phyloP scores from a whole-genome alignment of 2,888 invertebrate species.

The Erannis defoliaria region DNA sequence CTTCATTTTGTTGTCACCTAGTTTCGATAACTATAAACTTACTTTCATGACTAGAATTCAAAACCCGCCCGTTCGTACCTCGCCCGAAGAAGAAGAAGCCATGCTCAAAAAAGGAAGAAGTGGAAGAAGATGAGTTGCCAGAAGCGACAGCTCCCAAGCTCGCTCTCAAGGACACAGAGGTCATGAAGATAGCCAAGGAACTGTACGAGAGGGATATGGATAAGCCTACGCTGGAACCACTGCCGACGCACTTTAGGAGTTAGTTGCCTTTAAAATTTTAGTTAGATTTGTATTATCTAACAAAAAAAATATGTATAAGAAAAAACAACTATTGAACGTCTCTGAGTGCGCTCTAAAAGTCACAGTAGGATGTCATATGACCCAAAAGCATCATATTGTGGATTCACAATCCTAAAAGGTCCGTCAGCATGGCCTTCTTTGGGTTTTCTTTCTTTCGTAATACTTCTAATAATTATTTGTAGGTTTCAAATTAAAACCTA shows the following conservation, averaged over 20 bases:
- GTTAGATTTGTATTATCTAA: background rate
- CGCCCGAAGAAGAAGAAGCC: slow-evolving; percentile 63
- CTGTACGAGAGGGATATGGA: slow-evolving; percentile 71
- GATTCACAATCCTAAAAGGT: too few relatives aligned
- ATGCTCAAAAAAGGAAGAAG: slow-evolving; percentile 49
- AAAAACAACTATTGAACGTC: background rate
- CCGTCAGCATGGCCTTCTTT: too few relatives aligned
- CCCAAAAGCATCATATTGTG: too few relatives aligned
- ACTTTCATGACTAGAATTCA: slow-evolving; percentile 59
- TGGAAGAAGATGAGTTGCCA: slow-evolving; percentile 36
- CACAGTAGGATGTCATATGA: too few relatives aligned
- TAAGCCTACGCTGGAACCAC: slow-evolving; percentile 68
- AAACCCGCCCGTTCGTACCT: slow-evolving; percentile 71
- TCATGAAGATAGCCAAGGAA: slow-evolving; percentile 75
- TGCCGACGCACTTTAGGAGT: slow-evolving; percentile 73
- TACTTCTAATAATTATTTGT: too few relatives aligned
- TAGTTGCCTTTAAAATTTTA: slow-evolving; percentile 49
- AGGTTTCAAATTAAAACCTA: too few relatives aligned
- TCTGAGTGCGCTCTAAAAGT: too few relatives aligned
- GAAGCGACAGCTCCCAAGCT: slow-evolving; percentile 56
- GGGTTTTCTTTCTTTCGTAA: too few relatives aligned
- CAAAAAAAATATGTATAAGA: background rate
- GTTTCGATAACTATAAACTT: background rate
- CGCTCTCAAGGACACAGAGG: slow-evolving; percentile 78
- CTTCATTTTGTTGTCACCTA: too few relatives aligned